Percentiles rank a stretch among this genome's conserved stretches.
phyloP scores from a whole-genome alignment of 2,113 vertebrate species.

The Hepsetus odoe region DNA sequence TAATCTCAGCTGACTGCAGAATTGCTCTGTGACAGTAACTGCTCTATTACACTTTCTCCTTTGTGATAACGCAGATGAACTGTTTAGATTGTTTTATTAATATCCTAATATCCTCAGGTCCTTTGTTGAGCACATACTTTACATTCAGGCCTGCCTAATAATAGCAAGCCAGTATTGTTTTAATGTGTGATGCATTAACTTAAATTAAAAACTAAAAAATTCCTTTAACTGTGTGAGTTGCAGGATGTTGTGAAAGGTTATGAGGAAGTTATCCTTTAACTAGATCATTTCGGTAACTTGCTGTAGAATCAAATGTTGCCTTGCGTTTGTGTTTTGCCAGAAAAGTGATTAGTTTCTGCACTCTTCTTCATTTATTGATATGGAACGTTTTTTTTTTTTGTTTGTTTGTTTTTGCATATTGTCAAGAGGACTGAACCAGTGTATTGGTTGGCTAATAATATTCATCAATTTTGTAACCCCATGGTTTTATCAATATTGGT shows the following conservation, averaged over 20 bases:
- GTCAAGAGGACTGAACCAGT: not conserved
- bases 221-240: too few species aligned
- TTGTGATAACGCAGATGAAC: constrained; percentile 38
- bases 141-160: not conserved
- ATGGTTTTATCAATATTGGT: too few species aligned
- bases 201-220: too few species aligned
- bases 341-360: too few species aligned
- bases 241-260: not conserved
- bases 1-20: constrained; percentile 30
- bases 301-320: not conserved
- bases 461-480: too few species aligned
- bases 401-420: not conserved
- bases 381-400: not conserved
- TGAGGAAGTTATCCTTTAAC: not conserved
- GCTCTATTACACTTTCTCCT: not conserved
- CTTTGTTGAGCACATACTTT: not conserved
- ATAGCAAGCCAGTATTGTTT: not conserved
- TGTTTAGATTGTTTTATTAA: constrained; percentile 20
- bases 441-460: not conserved
- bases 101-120: constrained; percentile 13
- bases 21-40: not conserved
- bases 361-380: not conserved
- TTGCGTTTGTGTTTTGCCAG: not conserved
- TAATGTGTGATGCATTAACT: too few species aligned
- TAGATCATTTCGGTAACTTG: not conserved